These are phyloP conservation scores for Piezodorus guildinii DNA, from an alignment of 1,140 invertebrate species.

Conservation along the genomic window DNA sequence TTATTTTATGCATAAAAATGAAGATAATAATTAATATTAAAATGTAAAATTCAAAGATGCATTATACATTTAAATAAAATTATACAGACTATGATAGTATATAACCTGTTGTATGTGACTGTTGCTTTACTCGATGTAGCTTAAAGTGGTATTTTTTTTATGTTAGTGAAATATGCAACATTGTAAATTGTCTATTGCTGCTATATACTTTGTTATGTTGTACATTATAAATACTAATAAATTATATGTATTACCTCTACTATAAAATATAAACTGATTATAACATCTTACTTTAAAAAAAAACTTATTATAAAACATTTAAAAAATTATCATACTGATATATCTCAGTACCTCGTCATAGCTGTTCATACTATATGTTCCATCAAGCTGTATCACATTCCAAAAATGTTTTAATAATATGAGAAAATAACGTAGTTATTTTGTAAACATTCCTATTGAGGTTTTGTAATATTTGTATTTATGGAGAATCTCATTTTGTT, in stretches of 20 bases:
- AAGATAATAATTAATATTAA: slow-evolving; percentile 24
- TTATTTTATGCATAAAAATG: slow-evolving; percentile 7
- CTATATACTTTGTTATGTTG: slow-evolving; percentile 16
- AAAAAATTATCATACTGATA: no score
- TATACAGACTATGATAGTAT: slow-evolving; percentile 21
- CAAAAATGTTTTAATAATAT: slow-evolving; percentile 6
- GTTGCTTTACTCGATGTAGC: slow-evolving; percentile 25
- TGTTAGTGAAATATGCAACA: slow-evolving; percentile 14
- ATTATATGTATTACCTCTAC: background rate
- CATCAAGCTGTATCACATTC: background rate
- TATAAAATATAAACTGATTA: slow-evolving; percentile 8
- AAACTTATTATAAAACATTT: no score
- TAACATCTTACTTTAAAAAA: no score
- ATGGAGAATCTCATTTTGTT: slow-evolving; percentile 2
- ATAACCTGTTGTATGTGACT: slow-evolving; percentile 22
- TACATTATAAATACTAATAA: slow-evolving; percentile 17
- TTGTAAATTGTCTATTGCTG: slow-evolving; percentile 15
- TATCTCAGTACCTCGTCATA: background rate
- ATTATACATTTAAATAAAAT: slow-evolving; percentile 16
- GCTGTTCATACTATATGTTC: background rate
- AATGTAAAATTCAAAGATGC: slow-evolving; percentile 19
- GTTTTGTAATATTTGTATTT: slow-evolving; percentile 11
- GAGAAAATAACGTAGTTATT: background rate
- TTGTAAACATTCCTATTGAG: slow-evolving; percentile 10
- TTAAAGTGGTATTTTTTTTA: slow-evolving; percentile 18